Evolutionary conservation across 1,140 invertebrate species (phyloP).

Genomic region (Pachyrhynchus sulphureomaculatus): DNA sequence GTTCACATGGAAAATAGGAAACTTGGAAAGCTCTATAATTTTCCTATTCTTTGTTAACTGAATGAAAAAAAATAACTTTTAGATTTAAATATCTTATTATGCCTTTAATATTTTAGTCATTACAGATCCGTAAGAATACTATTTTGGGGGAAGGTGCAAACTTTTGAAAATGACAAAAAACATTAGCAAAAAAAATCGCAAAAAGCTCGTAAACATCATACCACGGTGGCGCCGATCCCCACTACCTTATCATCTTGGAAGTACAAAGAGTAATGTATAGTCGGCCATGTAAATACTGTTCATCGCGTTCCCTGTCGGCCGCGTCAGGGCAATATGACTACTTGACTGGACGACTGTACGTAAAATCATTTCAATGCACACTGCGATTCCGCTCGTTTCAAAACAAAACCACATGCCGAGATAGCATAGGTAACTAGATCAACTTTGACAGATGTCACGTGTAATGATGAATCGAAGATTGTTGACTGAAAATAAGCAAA

Average conservation of each 20-base stretch:
- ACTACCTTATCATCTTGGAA: slow-evolving; percentile 39
- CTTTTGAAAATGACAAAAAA: not conserved
- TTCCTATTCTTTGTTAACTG: no score
- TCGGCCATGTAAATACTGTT: slow-evolving; percentile 39
- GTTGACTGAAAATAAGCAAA: slow-evolving; percentile 41
- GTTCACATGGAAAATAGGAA: no score
- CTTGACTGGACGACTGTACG: slow-evolving; percentile 43
- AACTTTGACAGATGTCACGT: slow-evolving; percentile 52
- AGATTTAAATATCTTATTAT: no score
- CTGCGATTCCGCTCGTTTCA: slow-evolving; percentile 51
- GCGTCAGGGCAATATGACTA: slow-evolving; percentile 2
- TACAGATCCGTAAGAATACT: no score
- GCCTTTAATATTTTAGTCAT: no score
- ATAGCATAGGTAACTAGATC: slow-evolving; percentile 51
- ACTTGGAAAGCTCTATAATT: no score
- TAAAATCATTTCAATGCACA: slow-evolving; percentile 52
- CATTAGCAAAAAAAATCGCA: not conserved
- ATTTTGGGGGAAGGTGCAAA: no score
- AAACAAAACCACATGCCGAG: slow-evolving; percentile 53
- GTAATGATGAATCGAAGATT: slow-evolving; percentile 36
- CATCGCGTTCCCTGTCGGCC: not conserved
- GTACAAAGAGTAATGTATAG: slow-evolving; percentile 46
- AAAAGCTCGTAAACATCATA: not conserved
- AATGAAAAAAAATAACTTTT: no score
- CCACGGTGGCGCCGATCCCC: slow-evolving; percentile 43